Conservation (phyloP, 1,140 invertebrate species). For the Telenomus remus region DNA sequence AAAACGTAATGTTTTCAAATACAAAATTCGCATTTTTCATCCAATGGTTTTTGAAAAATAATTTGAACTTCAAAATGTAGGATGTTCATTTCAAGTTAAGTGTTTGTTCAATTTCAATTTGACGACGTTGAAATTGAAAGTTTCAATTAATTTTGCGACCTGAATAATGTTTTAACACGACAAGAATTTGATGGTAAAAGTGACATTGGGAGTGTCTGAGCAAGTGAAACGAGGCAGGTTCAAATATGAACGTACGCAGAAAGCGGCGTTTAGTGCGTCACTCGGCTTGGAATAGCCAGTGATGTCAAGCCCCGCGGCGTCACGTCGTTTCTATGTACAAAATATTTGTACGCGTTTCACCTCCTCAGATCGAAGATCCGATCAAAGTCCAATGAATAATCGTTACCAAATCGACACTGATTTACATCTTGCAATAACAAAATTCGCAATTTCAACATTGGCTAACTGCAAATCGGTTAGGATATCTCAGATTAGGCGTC, state of each 20-base stretch:
- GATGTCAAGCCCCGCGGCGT: constrained; percentile 69
- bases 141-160: too few species aligned
- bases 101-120: too few species aligned
- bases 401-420: too few species aligned
- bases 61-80: too few species aligned
- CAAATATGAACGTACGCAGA: constrained; percentile 35
- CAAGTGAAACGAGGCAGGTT: constrained; percentile 27
- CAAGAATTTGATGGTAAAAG: constrained; percentile 4
- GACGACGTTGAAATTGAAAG: too few species aligned
- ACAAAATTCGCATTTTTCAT: too few species aligned
- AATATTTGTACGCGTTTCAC: constrained; percentile 45
- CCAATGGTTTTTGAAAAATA: too few species aligned
- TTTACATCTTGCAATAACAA: too few species aligned
- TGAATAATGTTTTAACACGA: too few species aligned
- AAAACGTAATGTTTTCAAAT: too few species aligned
- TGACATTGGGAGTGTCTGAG: constrained; percentile 29
- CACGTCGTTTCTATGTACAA: constrained; percentile 21
- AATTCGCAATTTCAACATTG: neutral
- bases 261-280: constrained; percentile 66
- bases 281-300: constrained; percentile 71
- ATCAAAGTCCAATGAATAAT: constrained; percentile 1
- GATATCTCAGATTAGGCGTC: constrained; percentile 34
- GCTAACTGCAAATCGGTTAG: neutral
- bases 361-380: constrained; percentile 20
- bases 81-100: too few species aligned